A percentile compares a stretch with the other conserved stretches of the same genome.
Evolutionary conservation across 2,888 invertebrate genomes (phyloP).

Genomic region (Globia sparganii): DNA sequence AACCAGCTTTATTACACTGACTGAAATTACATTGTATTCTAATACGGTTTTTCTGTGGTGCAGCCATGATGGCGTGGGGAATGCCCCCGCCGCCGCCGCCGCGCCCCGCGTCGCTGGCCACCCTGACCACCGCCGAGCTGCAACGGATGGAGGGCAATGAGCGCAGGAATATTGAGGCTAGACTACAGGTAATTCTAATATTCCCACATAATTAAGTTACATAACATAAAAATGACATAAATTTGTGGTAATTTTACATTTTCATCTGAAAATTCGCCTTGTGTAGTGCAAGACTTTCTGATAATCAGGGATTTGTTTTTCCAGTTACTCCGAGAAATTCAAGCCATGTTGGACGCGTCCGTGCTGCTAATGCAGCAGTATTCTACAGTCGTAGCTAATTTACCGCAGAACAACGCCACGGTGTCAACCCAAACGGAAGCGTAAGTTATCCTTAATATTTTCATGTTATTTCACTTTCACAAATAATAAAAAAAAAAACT

Average conservation of each 20-base stretch:
- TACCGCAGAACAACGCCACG: conserved; percentile 85
- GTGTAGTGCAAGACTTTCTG: background rate
- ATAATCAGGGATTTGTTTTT: background rate
- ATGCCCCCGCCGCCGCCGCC: conserved; percentile 92
- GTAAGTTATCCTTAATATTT: conserved; percentile 69
- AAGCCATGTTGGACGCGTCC: conserved; percentile 97
- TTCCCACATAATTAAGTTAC: background rate
- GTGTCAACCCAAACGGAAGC: conserved; percentile 86
- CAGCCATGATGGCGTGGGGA: conserved; percentile 89
- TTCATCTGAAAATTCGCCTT: background rate
- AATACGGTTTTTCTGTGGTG: background rate
- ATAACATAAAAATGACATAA: background rate
- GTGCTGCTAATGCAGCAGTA: conserved; percentile 98
- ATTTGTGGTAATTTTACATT: background rate
- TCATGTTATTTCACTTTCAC: background rate
- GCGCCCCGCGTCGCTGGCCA: conserved; percentile 93
- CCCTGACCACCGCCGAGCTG: conserved; percentile 95
- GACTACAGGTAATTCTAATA: conserved; percentile 92
- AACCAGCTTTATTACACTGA: background rate
- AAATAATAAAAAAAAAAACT: background rate
- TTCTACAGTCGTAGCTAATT: conserved; percentile 92
- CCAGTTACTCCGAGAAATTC: conserved; percentile 94
- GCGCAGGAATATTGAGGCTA: conserved; percentile 96
- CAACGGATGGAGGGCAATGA: conserved; percentile 96
- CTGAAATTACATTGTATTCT: background rate